These are phyloP conservation scores for Cottoperca gobio DNA, from an alignment of 2,797 vertebrate genomes.

Conservation along the genomic window DNA sequence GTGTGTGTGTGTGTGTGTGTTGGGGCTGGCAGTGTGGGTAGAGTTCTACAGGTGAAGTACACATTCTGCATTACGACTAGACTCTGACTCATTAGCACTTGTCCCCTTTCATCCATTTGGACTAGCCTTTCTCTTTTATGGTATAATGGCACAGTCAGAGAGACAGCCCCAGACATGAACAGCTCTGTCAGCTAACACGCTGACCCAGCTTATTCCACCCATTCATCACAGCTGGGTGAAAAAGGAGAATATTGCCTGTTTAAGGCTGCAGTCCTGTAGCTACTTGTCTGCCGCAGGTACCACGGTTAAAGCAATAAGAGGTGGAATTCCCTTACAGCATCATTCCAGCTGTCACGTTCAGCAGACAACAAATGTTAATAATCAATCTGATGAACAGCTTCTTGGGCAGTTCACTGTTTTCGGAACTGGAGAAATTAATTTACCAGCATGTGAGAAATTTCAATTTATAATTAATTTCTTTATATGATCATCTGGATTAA, in stretches of 20 bases:
- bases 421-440: neutral
- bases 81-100: conserved; percentile 41
- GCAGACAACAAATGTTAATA: conserved; percentile 47
- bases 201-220: conserved; percentile 37
- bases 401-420: neutral
- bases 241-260: conserved; percentile 32
- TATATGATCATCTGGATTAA: neutral
- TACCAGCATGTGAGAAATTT: too few relatives aligned
- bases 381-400: conserved; percentile 4
- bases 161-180: conserved; percentile 38
- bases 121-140: conserved; percentile 40
- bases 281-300: conserved; percentile 34
- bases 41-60: conserved; percentile 67
- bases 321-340: conserved; percentile 48
- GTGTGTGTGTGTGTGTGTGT: conserved; percentile 10
- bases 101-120: conserved; percentile 33
- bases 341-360: conserved; percentile 17
- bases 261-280: conserved; percentile 33
- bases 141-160: conserved; percentile 30
- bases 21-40: neutral
- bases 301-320: neutral
- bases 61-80: conserved; percentile 48
- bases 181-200: conserved; percentile 11
- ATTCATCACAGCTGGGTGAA: conserved; percentile 53
- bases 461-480: neutral